These are phyloP conservation scores for Periphyllus acericola DNA, from an alignment of 2,888 invertebrate species.

Conservation along the genomic window DNA sequence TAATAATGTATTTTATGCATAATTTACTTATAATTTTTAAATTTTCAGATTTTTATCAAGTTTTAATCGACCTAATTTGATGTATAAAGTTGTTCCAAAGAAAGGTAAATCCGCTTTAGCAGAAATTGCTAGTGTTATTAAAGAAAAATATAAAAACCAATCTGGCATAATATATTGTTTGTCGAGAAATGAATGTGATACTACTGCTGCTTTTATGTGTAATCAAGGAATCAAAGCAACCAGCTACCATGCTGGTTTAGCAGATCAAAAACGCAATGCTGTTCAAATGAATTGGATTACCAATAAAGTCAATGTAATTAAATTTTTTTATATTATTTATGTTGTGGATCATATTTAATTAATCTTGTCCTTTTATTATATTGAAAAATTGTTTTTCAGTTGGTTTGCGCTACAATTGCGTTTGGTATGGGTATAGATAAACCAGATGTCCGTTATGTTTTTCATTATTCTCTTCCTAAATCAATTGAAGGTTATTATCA, in stretches of 20 bases:
- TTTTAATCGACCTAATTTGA: slow-evolving; percentile 89
- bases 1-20: too few species aligned
- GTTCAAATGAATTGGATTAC: slow-evolving; percentile 88
- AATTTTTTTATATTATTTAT: too few species aligned
- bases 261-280: slow-evolving; percentile 75
- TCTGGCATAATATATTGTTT: slow-evolving; percentile 92
- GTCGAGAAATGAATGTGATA: slow-evolving; percentile 85
- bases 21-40: background rate
- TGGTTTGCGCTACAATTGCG: slow-evolving; percentile 92
- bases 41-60: slow-evolving; percentile 80
- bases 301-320: slow-evolving; percentile 78
- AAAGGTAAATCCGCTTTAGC: slow-evolving; percentile 32
- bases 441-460: slow-evolving; percentile 88
- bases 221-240: slow-evolving; percentile 65
- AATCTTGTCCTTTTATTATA: too few species aligned
- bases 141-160: slow-evolving; percentile 75
- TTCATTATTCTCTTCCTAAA: slow-evolving; percentile 83
- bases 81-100: slow-evolving; percentile 75
- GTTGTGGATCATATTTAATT: too few species aligned
- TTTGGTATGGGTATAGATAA: slow-evolving; percentile 89
- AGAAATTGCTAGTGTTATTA: slow-evolving; percentile 76
- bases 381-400: too few species aligned
- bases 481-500: slow-evolving; percentile 95
- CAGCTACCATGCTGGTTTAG: slow-evolving; percentile 91
- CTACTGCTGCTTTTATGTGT: slow-evolving; percentile 70